Evolutionary conservation across 30 jellyfish, hydroid and myxozoan species (phyloP).

Genomic region (Euphysa ruthae): DNA sequence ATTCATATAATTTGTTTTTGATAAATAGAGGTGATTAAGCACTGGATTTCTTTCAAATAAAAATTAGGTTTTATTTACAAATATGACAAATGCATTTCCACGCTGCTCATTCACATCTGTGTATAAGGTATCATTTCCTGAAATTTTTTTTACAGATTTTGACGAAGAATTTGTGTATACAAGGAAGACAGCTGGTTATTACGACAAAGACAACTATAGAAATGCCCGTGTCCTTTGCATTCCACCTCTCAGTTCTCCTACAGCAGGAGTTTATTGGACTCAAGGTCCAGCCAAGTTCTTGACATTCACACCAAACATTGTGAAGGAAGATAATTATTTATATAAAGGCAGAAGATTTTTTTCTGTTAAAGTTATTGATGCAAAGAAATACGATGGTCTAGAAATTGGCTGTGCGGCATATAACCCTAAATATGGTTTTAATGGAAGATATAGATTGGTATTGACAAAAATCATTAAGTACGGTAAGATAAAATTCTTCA

Average conservation of each 20-base stretch:
- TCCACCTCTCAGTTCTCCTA: constrained; percentile 13
- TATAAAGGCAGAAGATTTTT: background rate
- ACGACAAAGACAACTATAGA: background rate
- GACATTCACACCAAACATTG: background rate
- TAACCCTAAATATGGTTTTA: constrained; percentile 7
- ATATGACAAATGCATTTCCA: too few species aligned
- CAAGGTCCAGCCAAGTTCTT: constrained; percentile 2
- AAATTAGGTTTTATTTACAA: too few species aligned
- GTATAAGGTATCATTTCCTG: too few species aligned
- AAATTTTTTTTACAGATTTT: background rate
- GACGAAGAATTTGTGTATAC: background rate
- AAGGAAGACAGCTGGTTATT: background rate
- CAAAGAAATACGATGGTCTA: background rate
- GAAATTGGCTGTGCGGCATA: constrained; percentile 14
- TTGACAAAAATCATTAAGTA: background rate
- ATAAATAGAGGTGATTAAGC: too few species aligned
- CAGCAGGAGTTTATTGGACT: constrained; percentile 11
- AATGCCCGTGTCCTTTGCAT: constrained; percentile 7
- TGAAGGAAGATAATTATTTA: background rate
- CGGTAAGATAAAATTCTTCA: too few species aligned
- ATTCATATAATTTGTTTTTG: too few species aligned
- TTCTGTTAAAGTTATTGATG: background rate
- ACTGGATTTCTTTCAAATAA: too few species aligned
- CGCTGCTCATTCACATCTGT: too few species aligned
- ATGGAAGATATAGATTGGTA: background rate